A percentile compares a stretch with the other conserved stretches of the same genome.
Evolutionary conservation across 2,113 vertebrate genomes (phyloP).

Genomic region (Gallinago media): DNA sequence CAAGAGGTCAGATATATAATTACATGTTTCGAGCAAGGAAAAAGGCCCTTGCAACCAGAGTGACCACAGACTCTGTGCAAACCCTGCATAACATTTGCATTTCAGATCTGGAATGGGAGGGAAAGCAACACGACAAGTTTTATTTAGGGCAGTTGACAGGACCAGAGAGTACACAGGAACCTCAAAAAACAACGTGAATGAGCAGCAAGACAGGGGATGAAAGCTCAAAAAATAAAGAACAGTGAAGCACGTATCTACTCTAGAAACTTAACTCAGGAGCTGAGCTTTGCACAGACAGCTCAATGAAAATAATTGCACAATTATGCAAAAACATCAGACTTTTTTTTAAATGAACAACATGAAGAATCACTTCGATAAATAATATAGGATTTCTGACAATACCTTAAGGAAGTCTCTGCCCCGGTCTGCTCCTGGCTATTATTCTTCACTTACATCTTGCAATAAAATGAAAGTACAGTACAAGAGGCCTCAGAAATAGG

Average conservation of each 20-base stretch:
- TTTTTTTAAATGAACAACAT: not conserved
- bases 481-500: not conserved
- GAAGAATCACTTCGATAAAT: not conserved
- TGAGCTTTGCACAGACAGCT: not conserved
- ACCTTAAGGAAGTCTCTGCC: not conserved
- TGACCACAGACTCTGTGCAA: not conserved
- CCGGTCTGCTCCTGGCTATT: not conserved
- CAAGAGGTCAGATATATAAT: not conserved
- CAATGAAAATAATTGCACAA: not conserved
- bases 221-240: not conserved
- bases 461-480: not conserved
- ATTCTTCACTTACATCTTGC: not conserved
- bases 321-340: not conserved
- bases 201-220: not conserved
- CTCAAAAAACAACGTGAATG: not conserved
- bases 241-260: not conserved
- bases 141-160: not conserved
- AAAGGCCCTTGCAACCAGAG: not conserved
- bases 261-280: not conserved
- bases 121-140: not conserved
- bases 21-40: not conserved
- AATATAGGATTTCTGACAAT: not conserved
- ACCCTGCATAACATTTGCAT: not conserved
- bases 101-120: not conserved
- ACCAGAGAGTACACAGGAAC: not conserved